Evolutionary conservation across 2,797 vertebrate species (phyloP).

Genomic region (Semaprochilodus insignis): DNA sequence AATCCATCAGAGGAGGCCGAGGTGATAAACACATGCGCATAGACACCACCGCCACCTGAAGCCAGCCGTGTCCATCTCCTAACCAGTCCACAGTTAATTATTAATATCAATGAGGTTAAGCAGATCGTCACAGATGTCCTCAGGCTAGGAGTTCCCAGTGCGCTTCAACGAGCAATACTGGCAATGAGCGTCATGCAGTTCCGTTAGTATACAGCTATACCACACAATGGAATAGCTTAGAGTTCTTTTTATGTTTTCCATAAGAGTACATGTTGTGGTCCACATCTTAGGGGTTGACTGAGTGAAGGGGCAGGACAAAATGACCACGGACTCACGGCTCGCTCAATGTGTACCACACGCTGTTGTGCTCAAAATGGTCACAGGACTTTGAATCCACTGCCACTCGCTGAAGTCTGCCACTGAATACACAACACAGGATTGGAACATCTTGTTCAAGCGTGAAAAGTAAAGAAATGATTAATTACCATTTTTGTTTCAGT

Average conservation of each 20-base stretch:
- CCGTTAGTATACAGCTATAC: background rate
- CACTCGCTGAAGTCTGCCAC: constrained; percentile 23
- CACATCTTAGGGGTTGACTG: background rate
- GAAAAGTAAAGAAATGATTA: background rate
- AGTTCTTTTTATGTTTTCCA: background rate
- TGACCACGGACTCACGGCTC: too few species aligned
- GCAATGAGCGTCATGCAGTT: constrained; percentile 1
- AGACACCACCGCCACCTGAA: background rate
- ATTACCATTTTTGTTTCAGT: background rate
- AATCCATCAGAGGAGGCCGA: background rate
- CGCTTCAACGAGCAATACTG: background rate
- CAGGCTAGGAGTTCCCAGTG: background rate
- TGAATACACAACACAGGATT: background rate
- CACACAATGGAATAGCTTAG: background rate
- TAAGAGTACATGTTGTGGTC: background rate
- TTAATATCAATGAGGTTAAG: background rate
- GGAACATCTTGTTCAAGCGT: background rate
- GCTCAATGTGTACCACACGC: background rate
- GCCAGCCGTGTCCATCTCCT: background rate
- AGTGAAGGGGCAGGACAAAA: too few species aligned
- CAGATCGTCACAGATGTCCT: background rate
- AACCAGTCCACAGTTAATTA: background rate
- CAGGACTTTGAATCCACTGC: constrained; percentile 12
- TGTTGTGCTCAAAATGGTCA: constrained; percentile 8
- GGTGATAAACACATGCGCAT: background rate